A percentile compares a stretch with the other conserved stretches of the same genome.
phyloP scores from a whole-genome alignment of 37 sponge, comb jelly and placozoan genomes.

The Spongilla lacustris region DNA sequence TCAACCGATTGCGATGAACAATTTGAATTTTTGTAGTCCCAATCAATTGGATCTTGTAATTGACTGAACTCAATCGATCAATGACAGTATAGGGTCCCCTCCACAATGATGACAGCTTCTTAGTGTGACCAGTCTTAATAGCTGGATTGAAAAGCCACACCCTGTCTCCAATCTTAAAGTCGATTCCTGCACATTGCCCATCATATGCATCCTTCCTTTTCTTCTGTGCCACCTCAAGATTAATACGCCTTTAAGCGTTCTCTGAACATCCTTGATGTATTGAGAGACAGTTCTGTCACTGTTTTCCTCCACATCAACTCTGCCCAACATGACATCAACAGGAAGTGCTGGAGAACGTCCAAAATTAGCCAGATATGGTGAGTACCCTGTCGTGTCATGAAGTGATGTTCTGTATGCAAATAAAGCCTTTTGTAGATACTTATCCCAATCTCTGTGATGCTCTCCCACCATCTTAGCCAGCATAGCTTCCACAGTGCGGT shows the following conservation, averaged over 20 bases:
- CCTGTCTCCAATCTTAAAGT: conserved; percentile 4
- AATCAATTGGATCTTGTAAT: conserved; percentile 21
- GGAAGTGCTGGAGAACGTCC: conserved; percentile 38
- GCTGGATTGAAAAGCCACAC: conserved; percentile 40
- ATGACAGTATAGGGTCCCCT: conserved; percentile 38
- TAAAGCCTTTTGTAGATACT: conserved; percentile 10
- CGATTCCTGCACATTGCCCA: not conserved
- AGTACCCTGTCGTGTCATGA: conserved; percentile 36
- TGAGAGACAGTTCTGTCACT: not conserved
- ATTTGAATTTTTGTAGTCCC: conserved; percentile 9
- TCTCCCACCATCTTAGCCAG: conserved; percentile 47
- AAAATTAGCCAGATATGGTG: conserved; percentile 32
- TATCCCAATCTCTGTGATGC: conserved; percentile 53
- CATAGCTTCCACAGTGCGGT: conserved; percentile 41
- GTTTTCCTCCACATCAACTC: conserved; percentile 2
- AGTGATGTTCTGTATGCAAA: conserved; percentile 40
- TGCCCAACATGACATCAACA: conserved; percentile 26
- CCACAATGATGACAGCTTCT: conserved; percentile 29
- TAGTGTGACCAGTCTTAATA: conserved; percentile 28
- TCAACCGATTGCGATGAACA: conserved; percentile 6
- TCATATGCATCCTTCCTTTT: conserved; percentile 1
- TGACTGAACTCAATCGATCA: not conserved
- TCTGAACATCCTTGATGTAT: not conserved
- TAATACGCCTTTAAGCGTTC: not conserved
- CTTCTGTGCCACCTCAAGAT: not conserved